Base-by-base conservation (phyloP, 2,888 invertebrate species). In the Agrypnus murinus region DNA sequence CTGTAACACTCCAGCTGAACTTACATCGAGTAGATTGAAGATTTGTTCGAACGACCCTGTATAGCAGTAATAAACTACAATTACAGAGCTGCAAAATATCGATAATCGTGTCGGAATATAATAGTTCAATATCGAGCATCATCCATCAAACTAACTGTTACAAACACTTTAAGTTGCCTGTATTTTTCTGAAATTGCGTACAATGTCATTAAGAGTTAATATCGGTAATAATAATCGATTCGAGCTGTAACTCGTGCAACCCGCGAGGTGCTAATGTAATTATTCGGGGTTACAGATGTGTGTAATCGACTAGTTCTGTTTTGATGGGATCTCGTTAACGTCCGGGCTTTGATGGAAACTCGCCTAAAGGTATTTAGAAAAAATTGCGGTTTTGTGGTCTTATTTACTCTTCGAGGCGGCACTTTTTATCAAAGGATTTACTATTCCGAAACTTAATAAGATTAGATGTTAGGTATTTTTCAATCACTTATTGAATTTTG, bases 231-330 rank as follows among this genome's bases (percentile, higher is more conserved):
- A 73, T 71, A 63, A 65, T 40, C 40, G 60, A 64, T 71, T 43
- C 55, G 59, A 55, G 36, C 50, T 38, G 66, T 69, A 73, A 71
- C 68, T 68, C 60, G 62, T 19, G 53, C 57, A 63, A 69, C 62
- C 71, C 62, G 65, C 17, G 50, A 71, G 73, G 73, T 69, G 73
- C 66, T 73, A 73, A 73, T 71, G 73, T 66, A 73, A 71, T 73
- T 69, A 73, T 69, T 59, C 48, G 46, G 69, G 62, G 64, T 73
- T 71, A 48, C 58, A 63, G 60, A 60, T 58, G 59, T 50, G 65
- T 43, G 40, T 53, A 59, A 67, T 67, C 59, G 59, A 31, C 59
- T 36, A 19, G 62, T 48, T 62, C 32, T 62, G 62, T 62, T 59
- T 62, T 62, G 62, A 62, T 45, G 62, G 40, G 62, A 45, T 62